phyloP scores from a whole-genome alignment of 2,888 invertebrate species.

The Limenitis camilla region DNA sequence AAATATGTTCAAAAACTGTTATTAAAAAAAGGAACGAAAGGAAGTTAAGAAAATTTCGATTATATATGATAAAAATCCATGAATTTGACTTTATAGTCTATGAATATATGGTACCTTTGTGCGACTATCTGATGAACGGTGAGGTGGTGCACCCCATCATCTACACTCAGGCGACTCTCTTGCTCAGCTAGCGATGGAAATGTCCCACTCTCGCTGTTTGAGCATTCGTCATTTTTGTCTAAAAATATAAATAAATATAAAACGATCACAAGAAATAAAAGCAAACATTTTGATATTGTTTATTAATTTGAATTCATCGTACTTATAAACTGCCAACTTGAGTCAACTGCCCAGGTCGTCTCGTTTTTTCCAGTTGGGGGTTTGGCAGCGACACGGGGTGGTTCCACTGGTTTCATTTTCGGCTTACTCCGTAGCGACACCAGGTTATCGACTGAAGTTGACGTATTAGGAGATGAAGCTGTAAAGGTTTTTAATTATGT shows the following conservation, averaged over 20 bases:
- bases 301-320: constrained; percentile 49
- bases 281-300: neutral
- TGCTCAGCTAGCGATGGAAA: constrained; percentile 74
- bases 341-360: constrained; percentile 86
- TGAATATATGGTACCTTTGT: constrained; percentile 71
- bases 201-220: constrained; percentile 58
- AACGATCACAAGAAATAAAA: too few relatives aligned
- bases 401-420: constrained; percentile 81
- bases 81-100: neutral
- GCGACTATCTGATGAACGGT: constrained; percentile 87
- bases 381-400: constrained; percentile 75
- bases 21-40: too few relatives aligned
- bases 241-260: neutral
- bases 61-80: too few relatives aligned
- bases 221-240: constrained; percentile 61
- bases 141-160: constrained; percentile 76
- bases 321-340: constrained; percentile 93
- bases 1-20: too few relatives aligned
- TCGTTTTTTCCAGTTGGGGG: constrained; percentile 71
- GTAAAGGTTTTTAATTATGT: constrained; percentile 27
- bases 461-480: constrained; percentile 73
- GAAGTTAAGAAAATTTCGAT: too few relatives aligned
- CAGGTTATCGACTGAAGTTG: constrained; percentile 82
- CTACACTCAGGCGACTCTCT: constrained; percentile 61
- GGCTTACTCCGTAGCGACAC: constrained; percentile 71